These are phyloP conservation scores for Tragelaphus eurycerus DNA, from an alignment of 2,797 vertebrate species.

Conservation along the genomic window DNA sequence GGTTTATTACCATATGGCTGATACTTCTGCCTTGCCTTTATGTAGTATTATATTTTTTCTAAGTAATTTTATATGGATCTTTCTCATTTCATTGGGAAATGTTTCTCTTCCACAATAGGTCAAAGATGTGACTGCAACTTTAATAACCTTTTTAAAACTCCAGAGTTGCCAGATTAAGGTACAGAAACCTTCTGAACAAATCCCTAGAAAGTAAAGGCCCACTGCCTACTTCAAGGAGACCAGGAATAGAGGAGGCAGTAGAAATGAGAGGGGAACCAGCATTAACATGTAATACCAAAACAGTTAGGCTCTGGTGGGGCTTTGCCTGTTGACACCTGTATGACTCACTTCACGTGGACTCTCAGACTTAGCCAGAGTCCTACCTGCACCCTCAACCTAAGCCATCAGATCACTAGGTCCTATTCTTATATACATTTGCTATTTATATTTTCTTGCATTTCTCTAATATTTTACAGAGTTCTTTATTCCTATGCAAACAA, in stretches of 20 bases:
- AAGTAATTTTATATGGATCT: conserved; percentile 20
- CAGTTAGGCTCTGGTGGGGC: neutral
- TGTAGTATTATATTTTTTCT: neutral
- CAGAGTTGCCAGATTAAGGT: neutral
- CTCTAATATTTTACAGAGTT: conserved; percentile 26
- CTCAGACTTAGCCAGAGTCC: neutral
- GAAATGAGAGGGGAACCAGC: neutral
- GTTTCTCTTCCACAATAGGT: neutral
- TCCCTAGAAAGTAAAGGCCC: neutral
- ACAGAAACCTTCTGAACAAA: neutral
- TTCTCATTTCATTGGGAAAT: neutral
- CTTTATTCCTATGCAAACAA: conserved; percentile 31
- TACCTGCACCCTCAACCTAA: neutral
- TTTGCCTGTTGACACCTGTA: neutral
- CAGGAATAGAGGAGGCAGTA: neutral
- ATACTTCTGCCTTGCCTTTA: neutral
- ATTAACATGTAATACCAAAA: neutral
- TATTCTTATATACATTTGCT: neutral
- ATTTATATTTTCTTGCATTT: conserved; percentile 21
- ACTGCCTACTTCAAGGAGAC: neutral
- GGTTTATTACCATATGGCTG: neutral
- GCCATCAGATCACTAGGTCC: neutral
- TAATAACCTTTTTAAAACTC: conserved; percentile 3
- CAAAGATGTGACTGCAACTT: neutral
- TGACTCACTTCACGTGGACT: neutral